Evolutionary conservation across 2,113 vertebrate species (phyloP).

Genomic region (Lota lota): DNA sequence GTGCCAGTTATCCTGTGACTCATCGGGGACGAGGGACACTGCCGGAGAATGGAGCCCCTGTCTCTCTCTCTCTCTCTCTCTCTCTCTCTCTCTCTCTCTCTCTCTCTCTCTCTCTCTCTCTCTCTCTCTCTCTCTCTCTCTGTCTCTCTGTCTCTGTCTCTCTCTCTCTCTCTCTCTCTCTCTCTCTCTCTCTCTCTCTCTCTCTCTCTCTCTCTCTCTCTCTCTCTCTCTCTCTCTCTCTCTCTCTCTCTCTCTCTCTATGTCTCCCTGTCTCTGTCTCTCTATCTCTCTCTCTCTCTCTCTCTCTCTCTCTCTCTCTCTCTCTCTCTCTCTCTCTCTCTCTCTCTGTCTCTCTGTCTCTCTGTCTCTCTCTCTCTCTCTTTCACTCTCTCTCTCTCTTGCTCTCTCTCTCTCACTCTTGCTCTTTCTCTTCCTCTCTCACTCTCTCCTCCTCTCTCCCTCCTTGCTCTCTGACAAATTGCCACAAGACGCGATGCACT

Average conservation of each 20-base stretch:
- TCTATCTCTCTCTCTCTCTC: conserved; percentile 45
- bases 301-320: not conserved
- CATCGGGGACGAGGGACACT: conserved; percentile 61
- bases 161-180: conserved; percentile 20
- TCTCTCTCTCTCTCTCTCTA: conserved; percentile 21
- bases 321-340: conserved; percentile 53
- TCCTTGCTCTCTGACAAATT: conserved; percentile 48
- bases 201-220: conserved; percentile 53
- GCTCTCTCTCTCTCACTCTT: conserved; percentile 21
- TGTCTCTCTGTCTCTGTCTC: conserved; percentile 9
- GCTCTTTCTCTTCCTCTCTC: conserved; percentile 21
- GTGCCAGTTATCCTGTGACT: conserved; percentile 63
- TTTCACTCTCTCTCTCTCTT: conserved; percentile 19
- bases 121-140: conserved; percentile 35
- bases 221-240: not conserved
- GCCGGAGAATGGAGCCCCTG: conserved; percentile 66
- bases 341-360: conserved; percentile 22
- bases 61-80: conserved; percentile 42
- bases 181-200: conserved; percentile 38
- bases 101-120: conserved; percentile 14
- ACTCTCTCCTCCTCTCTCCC: conserved; percentile 19
- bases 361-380: conserved; percentile 22
- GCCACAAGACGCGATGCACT: conserved; percentile 52
- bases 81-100: conserved; percentile 12
- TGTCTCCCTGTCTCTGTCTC: too few species aligned